Evolutionary conservation across 2,113 vertebrate genomes (phyloP), one percentile per base, ranked within the genome.

Genomic region (Melanocharis versteri): DNA sequence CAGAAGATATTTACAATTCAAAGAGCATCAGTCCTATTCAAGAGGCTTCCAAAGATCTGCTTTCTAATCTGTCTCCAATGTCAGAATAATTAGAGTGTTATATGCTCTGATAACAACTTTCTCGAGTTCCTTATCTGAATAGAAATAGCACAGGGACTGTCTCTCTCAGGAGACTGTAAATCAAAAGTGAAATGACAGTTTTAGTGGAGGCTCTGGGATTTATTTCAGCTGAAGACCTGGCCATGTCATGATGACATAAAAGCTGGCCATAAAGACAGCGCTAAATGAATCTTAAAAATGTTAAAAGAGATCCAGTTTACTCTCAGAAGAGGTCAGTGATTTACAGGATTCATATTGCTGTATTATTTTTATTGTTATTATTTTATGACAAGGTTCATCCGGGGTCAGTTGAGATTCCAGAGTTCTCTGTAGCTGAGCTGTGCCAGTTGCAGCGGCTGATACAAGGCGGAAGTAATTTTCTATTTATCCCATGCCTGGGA

Each of bases 121-220:
- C 79, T 73, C 3, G 0, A 62, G 51, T 45, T 89, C 26, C 44
- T 77, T 86, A 87, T 89, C 76, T 37, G 72, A 75, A 71, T 7
- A 84, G 93, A 94, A 95, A 89, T 23, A 93, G 72, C 79, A 83
- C 33, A 66, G 69, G 47, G 51, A 81, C 68, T 75, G n/a, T 62
- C 72, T 94, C 60, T 19, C 72, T 71, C 39, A 86, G 69, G 31
- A 58, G 24, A 56, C 22, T 16, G 30, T 84, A 93, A 94, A 93
- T 92, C 86, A 91, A 42, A 78, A 91, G 42, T 26, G 33, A 83
- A 95, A 69, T 53, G 68, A 72, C 86, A 70, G 83, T 47, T 96
- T 92, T 88, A 92, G 68, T 70, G 58, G 50, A 77, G 60, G 45
- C 42, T 73, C 72, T 93, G 88, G 83, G 83, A 90, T 87, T 94